A percentile compares a stretch with the other conserved stretches of the same genome.
phyloP scores from a whole-genome alignment of 2,888 invertebrate genomes.

The Dasysyrphus tricinctus region DNA sequence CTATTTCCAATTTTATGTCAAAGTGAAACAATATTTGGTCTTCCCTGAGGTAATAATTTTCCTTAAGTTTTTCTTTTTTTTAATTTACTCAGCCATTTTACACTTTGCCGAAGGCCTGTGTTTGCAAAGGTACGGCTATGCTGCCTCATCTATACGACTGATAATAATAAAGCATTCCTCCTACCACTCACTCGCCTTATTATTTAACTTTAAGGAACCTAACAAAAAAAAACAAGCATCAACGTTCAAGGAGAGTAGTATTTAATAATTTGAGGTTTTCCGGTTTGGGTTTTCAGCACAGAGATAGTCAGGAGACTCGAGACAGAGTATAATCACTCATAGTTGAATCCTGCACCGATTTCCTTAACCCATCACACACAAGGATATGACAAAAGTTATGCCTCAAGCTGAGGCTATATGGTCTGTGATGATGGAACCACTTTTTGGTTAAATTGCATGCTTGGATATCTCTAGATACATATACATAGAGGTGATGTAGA shows the following conservation, averaged over 20 bases:
- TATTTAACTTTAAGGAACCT: neutral
- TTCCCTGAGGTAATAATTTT: too few relatives aligned
- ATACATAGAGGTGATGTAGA: neutral
- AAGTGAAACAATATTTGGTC: too few relatives aligned
- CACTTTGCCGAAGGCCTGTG: neutral
- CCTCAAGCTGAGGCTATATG: conserved; percentile 31
- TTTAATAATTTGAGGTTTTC: conserved; percentile 68
- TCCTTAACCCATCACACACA: conserved; percentile 8
- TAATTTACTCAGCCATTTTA: too few relatives aligned
- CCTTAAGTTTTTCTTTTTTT: too few relatives aligned
- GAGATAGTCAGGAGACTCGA: conserved; percentile 7
- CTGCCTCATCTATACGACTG: neutral
- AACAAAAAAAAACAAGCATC: neutral
- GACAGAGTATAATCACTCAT: conserved; percentile 46
- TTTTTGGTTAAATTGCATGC: conserved; percentile 61
- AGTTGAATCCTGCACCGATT: conserved; percentile 32
- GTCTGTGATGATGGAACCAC: conserved; percentile 34
- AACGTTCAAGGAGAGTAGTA: conserved; percentile 31
- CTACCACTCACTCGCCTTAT: neutral
- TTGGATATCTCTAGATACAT: conserved; percentile 18
- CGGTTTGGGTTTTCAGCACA: conserved; percentile 34
- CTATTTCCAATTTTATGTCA: too few relatives aligned
- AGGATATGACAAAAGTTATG: conserved; percentile 58
- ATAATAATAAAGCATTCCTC: neutral
- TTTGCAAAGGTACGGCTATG: neutral